Conservation (phyloP, 2,888 invertebrate species). For the Orthosia gothica region DNA sequence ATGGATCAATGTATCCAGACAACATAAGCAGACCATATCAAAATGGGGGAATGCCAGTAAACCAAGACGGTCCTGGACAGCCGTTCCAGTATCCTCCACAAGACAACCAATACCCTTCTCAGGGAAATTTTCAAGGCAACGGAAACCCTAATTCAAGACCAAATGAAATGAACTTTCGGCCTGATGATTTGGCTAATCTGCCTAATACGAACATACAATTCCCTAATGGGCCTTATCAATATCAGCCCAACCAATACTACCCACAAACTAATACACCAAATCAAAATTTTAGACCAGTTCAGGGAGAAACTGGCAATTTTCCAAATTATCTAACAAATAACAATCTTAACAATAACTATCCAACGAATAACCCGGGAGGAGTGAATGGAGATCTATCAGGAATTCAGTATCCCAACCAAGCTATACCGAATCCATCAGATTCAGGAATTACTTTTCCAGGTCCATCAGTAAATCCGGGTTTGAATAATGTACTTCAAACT, state of each 20-base stretch:
- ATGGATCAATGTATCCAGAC: conserved; percentile 41
- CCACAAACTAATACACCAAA: conserved; percentile 23
- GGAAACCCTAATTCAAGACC: conserved; percentile 9
- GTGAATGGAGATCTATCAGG: conserved; percentile 19
- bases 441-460: conserved; percentile 14
- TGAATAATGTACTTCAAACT: conserved; percentile 39
- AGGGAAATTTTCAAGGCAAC: conserved; percentile 41
- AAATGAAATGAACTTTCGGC: conserved; percentile 21
- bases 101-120: conserved; percentile 35
- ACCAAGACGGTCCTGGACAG: conserved; percentile 18
- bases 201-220: conserved; percentile 30
- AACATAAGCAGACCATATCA: conserved; percentile 29
- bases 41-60: conserved; percentile 35
- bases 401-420: conserved; percentile 36
- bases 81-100: conserved; percentile 29
- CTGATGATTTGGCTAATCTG: conserved; percentile 47
- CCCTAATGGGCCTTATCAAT: conserved; percentile 32
- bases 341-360: conserved; percentile 23
- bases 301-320: conserved; percentile 7
- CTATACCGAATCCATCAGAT: conserved; percentile 3
- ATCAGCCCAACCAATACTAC: conserved; percentile 53
- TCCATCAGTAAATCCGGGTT: conserved; percentile 28
- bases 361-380: conserved; percentile 9
- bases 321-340: conserved; percentile 30
- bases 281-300: conserved; percentile 29